A percentile compares a stretch with the other conserved stretches of the same genome.
Conservation (phyloP, 2,888 invertebrate genomes). For the Melangyna quadrimaculata region DNA sequence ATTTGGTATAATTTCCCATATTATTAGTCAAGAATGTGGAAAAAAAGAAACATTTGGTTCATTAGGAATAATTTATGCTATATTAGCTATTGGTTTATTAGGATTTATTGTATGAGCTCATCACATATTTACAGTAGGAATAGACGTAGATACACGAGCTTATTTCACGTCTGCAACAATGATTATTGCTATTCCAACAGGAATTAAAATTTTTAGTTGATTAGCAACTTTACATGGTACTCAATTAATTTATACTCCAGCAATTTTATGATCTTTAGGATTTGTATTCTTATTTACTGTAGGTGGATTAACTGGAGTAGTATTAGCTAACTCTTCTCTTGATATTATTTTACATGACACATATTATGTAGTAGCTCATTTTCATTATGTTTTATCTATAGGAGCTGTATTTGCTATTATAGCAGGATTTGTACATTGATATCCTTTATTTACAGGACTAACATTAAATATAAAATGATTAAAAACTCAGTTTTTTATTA, state of each 20-base stretch:
- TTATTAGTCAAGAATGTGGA: slow-evolving; percentile 88
- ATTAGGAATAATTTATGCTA: slow-evolving; percentile 92
- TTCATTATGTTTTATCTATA: slow-evolving; percentile 91
- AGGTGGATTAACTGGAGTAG: slow-evolving; percentile 87
- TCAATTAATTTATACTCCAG: slow-evolving; percentile 83
- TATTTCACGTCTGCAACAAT: slow-evolving; percentile 92
- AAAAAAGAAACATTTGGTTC: slow-evolving; percentile 89
- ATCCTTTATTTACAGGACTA: too few relatives aligned
- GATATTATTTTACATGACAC: slow-evolving; percentile 90
- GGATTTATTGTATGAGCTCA: slow-evolving; percentile 93
- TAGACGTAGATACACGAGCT: slow-evolving; percentile 91
- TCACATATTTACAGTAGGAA: slow-evolving; percentile 92
- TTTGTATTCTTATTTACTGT: slow-evolving; percentile 90
- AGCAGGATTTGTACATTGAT: too few relatives aligned
- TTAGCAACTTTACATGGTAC: slow-evolving; percentile 86
- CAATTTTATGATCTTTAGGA: slow-evolving; percentile 86
- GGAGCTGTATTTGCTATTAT: too few relatives aligned
- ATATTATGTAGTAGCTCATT: slow-evolving; percentile 92
- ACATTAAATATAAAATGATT: too few relatives aligned
- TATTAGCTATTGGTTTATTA: slow-evolving; percentile 89
- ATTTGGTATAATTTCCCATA: slow-evolving; percentile 91
- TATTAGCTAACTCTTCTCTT: slow-evolving; percentile 87
- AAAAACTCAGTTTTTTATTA: too few relatives aligned
- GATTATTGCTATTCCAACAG: slow-evolving; percentile 93
- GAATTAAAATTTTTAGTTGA: slow-evolving; percentile 92